These are phyloP conservation scores for Abrostola triplasia DNA, from an alignment of 2,888 invertebrate genomes.

Conservation along the genomic window DNA sequence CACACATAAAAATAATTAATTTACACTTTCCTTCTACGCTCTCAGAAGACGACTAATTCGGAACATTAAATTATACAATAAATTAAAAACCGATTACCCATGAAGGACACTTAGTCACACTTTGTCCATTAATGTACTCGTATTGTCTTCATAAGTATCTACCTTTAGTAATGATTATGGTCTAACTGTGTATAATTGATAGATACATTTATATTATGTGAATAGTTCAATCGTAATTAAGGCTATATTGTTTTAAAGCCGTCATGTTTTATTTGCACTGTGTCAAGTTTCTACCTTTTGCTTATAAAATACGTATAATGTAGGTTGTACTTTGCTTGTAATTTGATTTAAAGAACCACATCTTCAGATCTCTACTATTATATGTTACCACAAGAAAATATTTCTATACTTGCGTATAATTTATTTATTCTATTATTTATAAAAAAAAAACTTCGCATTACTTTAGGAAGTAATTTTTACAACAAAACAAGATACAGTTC, in stretches of 20 bases:
- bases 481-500: too few species aligned
- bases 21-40: not conserved
- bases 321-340: too few species aligned
- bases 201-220: not conserved
- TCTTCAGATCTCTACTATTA: too few species aligned
- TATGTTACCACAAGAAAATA: too few species aligned
- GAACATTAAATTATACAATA: constrained; percentile 18
- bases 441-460: too few species aligned
- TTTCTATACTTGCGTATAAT: too few species aligned
- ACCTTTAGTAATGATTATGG: constrained; percentile 2
- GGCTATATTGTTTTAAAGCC: not conserved
- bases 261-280: not conserved
- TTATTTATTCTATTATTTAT: too few species aligned
- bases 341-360: too few species aligned
- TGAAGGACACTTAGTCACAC: constrained; percentile 28
- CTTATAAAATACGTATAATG: too few species aligned
- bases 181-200: not conserved
- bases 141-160: constrained; percentile 5
- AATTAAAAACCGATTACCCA: constrained; percentile 42
- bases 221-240: not conserved
- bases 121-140: constrained; percentile 17
- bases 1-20: too few species aligned
- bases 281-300: not conserved
- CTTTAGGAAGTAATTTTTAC: too few species aligned
- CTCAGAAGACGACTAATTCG: constrained; percentile 29